Evolutionary conservation across 2,888 invertebrate genomes (phyloP), one percentile per base, ranked within the genome.

Genomic region (Drymonia ruficornis): DNA sequence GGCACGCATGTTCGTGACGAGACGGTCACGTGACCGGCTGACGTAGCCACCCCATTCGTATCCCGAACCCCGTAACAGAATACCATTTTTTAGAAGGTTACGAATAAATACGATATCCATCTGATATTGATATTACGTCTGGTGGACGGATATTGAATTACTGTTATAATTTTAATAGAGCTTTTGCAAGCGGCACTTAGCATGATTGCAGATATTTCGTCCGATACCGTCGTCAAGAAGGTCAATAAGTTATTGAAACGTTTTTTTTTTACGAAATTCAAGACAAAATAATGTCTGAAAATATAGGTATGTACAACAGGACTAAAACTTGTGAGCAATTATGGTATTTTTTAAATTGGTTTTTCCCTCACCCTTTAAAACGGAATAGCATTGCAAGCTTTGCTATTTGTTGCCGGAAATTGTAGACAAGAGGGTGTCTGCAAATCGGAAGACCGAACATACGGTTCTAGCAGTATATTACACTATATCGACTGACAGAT

Each of bases 11-110:
- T 70, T 69, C 67, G 68, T 78, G 70, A 65, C 70, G 67, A 56
- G 59, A 52, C 60, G 68, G 76, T 74, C 79, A 80, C 81, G 81
- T 78, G 76, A 77, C 75, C 66, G 67, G 59, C 55, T 50, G 56
- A 55, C 52, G 49, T 63, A 50, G 38, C 63, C 49, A 57, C 63
- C 59, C 58, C 44, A 49, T 53, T 59, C 64, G 53, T 56, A 56
- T 46, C 36, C 52, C 49, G 42, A 38, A 31, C 28, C 28, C 49
- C 59, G 56, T 59, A 51, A 38, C 54, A 43, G 46, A 52, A 45
- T 53, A 53, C 49, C 52, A 63, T 63, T 67, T 52, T 50, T 48
- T 52, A 28, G 15, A 28, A 28, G 28, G 45, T 45, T 45, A 45
- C 28, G 28, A 45, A 45, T 28, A 45, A 11, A 44, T 34, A 56